These are phyloP conservation scores for Lucilia cuprina DNA, from an alignment of 1,140 invertebrate species.

Conservation along the genomic window DNA sequence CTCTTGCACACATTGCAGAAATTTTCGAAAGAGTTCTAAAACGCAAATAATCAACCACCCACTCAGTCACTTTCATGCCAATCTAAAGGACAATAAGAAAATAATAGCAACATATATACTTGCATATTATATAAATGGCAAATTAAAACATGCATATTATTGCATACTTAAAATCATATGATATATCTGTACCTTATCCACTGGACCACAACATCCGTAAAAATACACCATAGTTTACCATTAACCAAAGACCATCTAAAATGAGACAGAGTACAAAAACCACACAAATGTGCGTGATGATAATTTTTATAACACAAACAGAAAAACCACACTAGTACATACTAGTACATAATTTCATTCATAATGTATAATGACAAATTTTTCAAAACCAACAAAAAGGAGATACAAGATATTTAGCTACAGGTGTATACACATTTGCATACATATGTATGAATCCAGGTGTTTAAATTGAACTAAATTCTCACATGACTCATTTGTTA, in stretches of 20 bases:
- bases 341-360: too few species aligned
- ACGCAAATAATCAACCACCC: background rate
- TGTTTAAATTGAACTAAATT: background rate
- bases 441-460: background rate
- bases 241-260: background rate
- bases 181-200: too few species aligned
- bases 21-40: background rate
- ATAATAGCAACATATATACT: background rate
- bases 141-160: background rate
- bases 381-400: background rate
- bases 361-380: background rate
- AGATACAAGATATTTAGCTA: background rate
- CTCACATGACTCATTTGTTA: slow-evolving; percentile 1
- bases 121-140: background rate
- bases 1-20: background rate
- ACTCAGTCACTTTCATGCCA: too few species aligned
- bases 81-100: too few species aligned
- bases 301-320: slow-evolving; percentile 3
- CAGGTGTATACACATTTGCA: too few species aligned
- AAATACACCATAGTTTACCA: background rate
- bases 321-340: background rate
- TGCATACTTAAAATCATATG: background rate
- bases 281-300: background rate
- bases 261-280: background rate
- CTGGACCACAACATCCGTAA: background rate